Percentiles rank a stretch among this genome's conserved stretches.
Conservation (phyloP, 2,113 vertebrate genomes). For the Crocuta crocuta region DNA sequence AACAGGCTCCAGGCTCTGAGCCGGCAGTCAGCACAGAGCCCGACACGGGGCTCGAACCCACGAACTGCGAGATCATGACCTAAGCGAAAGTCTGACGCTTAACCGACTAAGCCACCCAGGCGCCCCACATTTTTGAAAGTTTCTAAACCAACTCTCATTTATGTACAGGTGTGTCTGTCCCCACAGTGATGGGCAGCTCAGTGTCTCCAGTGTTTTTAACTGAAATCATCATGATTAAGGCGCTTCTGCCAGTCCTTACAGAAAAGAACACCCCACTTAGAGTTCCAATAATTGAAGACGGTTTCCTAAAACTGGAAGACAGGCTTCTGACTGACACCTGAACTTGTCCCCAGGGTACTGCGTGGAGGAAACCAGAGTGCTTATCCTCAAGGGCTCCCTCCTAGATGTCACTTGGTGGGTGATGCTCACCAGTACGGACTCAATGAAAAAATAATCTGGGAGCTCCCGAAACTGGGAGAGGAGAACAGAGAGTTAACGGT, state of each 20-base stretch:
- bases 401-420: accelerated
- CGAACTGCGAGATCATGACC: too few relatives aligned
- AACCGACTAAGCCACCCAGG: too few relatives aligned
- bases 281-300: neutral
- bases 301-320: neutral
- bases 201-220: neutral
- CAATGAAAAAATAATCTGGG: neutral
- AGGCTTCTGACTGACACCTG: neutral
- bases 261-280: neutral
- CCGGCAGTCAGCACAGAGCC: too few relatives aligned
- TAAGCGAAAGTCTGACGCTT: too few relatives aligned
- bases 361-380: neutral
- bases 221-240: neutral
- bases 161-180: neutral
- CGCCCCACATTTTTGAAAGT: neutral
- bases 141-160: neutral
- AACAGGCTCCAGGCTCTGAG: too few relatives aligned
- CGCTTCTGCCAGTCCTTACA: neutral
- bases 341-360: neutral
- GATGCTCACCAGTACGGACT: neutral
- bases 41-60: too few relatives aligned
- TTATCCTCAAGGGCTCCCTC: accelerated
- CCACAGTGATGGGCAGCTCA: neutral
- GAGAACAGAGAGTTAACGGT: neutral
- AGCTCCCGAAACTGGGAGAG: neutral